Evolutionary conservation across 2,888 invertebrate species (phyloP).

Genomic region (Timema podura): DNA sequence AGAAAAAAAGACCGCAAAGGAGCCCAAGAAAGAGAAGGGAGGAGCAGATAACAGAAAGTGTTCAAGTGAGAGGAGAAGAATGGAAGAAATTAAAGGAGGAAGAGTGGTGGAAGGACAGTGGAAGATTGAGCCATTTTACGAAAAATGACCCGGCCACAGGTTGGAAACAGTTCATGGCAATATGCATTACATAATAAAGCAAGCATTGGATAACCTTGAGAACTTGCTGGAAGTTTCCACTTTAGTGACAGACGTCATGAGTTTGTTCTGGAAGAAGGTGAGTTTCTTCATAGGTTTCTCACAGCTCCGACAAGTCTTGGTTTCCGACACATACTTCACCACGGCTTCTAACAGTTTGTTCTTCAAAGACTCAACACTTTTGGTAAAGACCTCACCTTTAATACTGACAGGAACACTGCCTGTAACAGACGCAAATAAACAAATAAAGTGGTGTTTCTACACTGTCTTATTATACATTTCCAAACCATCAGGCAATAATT

Average conservation of each 20-base stretch:
- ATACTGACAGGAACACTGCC: neutral
- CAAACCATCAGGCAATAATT: too few species aligned
- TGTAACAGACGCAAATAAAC: neutral
- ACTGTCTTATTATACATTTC: too few species aligned
- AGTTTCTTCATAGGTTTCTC: conserved; percentile 51
- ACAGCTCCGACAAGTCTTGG: conserved; percentile 55
- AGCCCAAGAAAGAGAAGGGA: too few species aligned
- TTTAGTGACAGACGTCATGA: conserved; percentile 47
- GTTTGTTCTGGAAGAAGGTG: conserved; percentile 56
- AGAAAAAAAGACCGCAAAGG: too few species aligned
- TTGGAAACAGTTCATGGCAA: too few species aligned
- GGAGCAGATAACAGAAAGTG: too few species aligned
- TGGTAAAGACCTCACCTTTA: conserved; percentile 13
- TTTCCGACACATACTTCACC: neutral
- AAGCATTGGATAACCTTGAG: conserved; percentile 2
- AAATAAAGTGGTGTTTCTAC: too few species aligned
- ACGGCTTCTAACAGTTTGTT: conserved; percentile 24
- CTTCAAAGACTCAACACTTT: conserved; percentile 25
- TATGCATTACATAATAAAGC: neutral
- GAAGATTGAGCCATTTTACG: too few species aligned
- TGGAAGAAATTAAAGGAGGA: too few species aligned
- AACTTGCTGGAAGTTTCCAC: conserved; percentile 13
- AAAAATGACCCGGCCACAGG: too few species aligned
- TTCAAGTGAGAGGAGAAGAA: too few species aligned
- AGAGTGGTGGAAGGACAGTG: too few species aligned